A percentile compares a stretch with the other conserved stretches of the same genome.
Evolutionary conservation across 2,113 vertebrate genomes (phyloP).

Genomic region (Hippotragus niger): DNA sequence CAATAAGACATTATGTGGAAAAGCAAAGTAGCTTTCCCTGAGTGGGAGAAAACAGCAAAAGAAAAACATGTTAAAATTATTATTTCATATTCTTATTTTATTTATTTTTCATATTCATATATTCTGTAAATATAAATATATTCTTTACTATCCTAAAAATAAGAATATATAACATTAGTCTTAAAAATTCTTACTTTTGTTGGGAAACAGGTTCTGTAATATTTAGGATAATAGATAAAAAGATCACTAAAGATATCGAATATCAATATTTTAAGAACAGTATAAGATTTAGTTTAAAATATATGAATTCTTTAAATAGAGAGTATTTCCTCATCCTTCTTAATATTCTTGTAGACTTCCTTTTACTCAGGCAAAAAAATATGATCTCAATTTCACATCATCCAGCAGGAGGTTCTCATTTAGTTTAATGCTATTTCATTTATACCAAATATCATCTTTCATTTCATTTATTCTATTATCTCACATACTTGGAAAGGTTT

Average conservation of each 20-base stretch:
- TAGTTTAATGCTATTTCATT: slow-evolving; percentile 12
- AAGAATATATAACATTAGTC: not conserved
- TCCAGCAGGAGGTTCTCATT: not conserved
- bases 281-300: not conserved
- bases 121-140: not conserved
- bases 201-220: not conserved
- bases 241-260: not conserved
- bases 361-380: not conserved
- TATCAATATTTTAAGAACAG: not conserved
- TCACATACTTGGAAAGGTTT: slow-evolving; percentile 5
- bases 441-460: not conserved
- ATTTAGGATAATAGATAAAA: not conserved
- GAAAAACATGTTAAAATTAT: not conserved
- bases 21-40: not conserved
- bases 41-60: not conserved
- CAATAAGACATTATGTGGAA: not conserved
- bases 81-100: not conserved
- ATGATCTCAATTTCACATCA: not conserved
- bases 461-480: not conserved
- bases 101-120: not conserved
- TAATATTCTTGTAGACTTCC: not conserved
- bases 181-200: not conserved
- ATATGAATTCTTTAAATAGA: not conserved
- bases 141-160: not conserved
- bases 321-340: not conserved